These are phyloP conservation scores for Oriolus oriolus DNA, from an alignment of 2,113 vertebrate species.

Conservation along the genomic window DNA sequence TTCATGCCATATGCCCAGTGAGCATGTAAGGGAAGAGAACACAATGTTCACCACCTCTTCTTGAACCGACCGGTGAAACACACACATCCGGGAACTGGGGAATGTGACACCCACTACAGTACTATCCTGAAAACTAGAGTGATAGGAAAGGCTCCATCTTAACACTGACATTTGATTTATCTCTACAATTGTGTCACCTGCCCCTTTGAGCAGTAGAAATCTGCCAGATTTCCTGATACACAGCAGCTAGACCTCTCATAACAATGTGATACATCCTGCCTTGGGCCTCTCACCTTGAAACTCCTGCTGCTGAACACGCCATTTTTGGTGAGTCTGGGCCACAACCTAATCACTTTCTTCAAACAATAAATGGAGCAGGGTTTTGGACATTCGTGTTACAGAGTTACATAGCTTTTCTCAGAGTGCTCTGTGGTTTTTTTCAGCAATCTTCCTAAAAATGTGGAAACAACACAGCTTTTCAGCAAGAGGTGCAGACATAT, in stretches of 20 bases:
- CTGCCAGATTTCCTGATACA: neutral
- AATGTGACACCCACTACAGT: neutral
- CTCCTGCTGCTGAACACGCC: neutral
- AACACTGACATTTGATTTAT: neutral
- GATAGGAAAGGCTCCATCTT: neutral
- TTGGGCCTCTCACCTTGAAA: neutral
- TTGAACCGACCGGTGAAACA: neutral
- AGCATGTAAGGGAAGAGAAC: fast-evolving
- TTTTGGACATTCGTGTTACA: neutral
- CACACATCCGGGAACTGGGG: neutral
- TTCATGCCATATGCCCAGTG: neutral
- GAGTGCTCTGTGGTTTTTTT: neutral
- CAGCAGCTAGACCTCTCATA: neutral
- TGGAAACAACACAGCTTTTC: neutral
- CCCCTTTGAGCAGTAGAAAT: neutral
- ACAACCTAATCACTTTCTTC: neutral
- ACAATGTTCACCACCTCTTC: neutral
- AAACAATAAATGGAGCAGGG: neutral
- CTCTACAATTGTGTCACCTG: neutral
- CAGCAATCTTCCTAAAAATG: neutral
- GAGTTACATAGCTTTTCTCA: neutral
- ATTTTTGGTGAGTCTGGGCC: neutral
- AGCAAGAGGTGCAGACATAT: neutral
- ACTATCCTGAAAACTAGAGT: neutral
- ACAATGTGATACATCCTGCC: neutral